phyloP scores from a whole-genome alignment of 2,888 invertebrate species.

The Lucinisca nassula region DNA sequence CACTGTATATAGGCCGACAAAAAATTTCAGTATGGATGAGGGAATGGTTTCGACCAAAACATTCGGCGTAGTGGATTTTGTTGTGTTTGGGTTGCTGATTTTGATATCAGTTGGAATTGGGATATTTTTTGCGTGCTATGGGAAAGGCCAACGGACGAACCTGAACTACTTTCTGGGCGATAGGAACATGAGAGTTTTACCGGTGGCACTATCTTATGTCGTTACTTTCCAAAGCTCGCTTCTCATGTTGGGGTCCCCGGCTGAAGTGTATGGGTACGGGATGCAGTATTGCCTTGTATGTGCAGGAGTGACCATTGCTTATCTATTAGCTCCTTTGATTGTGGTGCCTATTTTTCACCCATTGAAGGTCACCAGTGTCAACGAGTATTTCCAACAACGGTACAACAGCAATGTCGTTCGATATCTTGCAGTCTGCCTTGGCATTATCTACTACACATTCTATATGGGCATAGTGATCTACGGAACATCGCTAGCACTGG shows the following conservation, averaged over 20 bases:
- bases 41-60: not conserved
- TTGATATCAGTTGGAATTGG: constrained; percentile 38
- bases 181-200: constrained; percentile 32
- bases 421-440: constrained; percentile 25
- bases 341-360: constrained; percentile 51
- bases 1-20: too few relatives aligned
- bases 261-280: constrained; percentile 48
- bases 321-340: constrained; percentile 33
- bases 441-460: constrained; percentile 45
- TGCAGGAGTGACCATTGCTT: constrained; percentile 22
- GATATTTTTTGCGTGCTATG: constrained; percentile 33
- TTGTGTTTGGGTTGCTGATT: constrained; percentile 40
- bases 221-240: constrained; percentile 51
- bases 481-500: constrained; percentile 38
- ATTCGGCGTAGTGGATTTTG: constrained; percentile 9
- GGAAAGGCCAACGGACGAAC: constrained; percentile 30
- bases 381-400: constrained; percentile 39
- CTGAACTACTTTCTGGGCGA: constrained; percentile 44
- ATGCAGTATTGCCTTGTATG: constrained; percentile 39
- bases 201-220: constrained; percentile 46
- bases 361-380: constrained; percentile 44
- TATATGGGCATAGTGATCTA: constrained; percentile 53
- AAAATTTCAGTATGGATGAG: too few relatives aligned
- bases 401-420: constrained; percentile 38
- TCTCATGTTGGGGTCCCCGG: constrained; percentile 45